Conservation (phyloP, 1,140 invertebrate genomes). For the Panagrolaimus sp. region DNA sequence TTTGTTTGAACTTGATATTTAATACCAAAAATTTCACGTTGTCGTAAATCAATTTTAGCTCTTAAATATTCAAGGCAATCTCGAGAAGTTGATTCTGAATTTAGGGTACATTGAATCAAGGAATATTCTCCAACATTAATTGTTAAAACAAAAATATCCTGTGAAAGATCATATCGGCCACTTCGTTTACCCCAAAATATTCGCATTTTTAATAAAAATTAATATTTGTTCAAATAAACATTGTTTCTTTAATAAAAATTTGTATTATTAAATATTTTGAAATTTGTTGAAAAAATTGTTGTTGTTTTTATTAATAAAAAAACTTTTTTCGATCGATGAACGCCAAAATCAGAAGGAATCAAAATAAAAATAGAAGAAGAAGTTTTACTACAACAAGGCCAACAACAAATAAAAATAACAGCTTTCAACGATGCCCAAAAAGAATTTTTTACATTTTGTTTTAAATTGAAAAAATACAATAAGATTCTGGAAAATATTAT, state of each 20-base stretch:
- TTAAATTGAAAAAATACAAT: too few relatives aligned
- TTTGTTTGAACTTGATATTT: constrained; percentile 50
- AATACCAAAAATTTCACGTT: constrained; percentile 51
- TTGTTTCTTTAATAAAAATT: neutral
- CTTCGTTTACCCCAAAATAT: constrained; percentile 11
- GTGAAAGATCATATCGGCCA: neutral
- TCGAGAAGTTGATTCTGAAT: constrained; percentile 42
- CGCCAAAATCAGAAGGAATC: too few relatives aligned
- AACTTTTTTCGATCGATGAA: too few relatives aligned
- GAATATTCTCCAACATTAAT: constrained; percentile 43
- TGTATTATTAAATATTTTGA: too few relatives aligned
- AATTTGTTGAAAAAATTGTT: too few relatives aligned
- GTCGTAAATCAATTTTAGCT: constrained; percentile 46
- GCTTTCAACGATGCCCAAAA: too few relatives aligned
- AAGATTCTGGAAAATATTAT: too few relatives aligned
- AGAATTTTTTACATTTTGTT: too few relatives aligned
- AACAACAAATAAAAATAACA: too few relatives aligned
- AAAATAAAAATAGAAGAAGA: too few relatives aligned
- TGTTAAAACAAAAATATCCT: constrained; percentile 44
- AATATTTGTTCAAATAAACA: neutral
- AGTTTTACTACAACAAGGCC: too few relatives aligned
- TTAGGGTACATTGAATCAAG: constrained; percentile 49
- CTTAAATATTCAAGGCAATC: constrained; percentile 47
- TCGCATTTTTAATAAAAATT: constrained; percentile 4
- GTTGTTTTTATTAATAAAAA: too few relatives aligned